Evolutionary conservation across 2,113 vertebrate species (phyloP), one percentile per base, ranked within the genome.

Genomic region (Pterocles burchelli): DNA sequence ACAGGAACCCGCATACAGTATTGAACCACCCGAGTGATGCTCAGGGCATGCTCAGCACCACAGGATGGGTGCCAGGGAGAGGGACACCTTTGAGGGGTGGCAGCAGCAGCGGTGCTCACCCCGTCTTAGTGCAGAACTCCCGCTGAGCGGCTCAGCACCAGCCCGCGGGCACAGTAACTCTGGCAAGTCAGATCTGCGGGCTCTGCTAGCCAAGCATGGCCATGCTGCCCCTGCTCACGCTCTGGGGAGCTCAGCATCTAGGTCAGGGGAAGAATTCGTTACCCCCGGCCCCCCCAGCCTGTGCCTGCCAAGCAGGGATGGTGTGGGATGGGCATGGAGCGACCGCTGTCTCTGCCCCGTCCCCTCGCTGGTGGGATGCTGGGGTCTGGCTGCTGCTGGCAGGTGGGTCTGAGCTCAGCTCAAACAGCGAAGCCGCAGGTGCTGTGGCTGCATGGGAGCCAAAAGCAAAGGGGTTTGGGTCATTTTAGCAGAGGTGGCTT

Each of bases 381-480:
- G 41, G 41, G 41, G 41, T 41, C 41, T 41, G 41, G 41, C 41
- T 41, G 41, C 41, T 41, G 41, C 41, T 41, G 41, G 41, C 41
- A 13, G 6, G 41, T 41, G 41, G 41, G 41, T 41, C 41, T 41
- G 41, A 41, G 41, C 41, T 41, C 41, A 41, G 41, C 41, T 12
- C 41, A 41, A 41, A 41, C 38, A 41, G 41, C 41, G 41, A 41
- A 41, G 41, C 41, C 5, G 13, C 41, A 41, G 41, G 41, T 41
- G 41, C 41, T 41, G 0, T 36, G 4, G 4, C 34, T 17, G 65
- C 41, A 9, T 4, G 1, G 58, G 22, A 52, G 51, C 10, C 1
- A 22, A 51, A 65, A 29, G 58, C 11, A 2, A 38, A 31, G 66
- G 1, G 3, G 28, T 67, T 31, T 16, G 61, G 54, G 89, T 54